Evolutionary conservation across 2,888 invertebrate species (phyloP), one percentile per base, ranked within the genome.

Genomic region (Hetaerina titia): DNA sequence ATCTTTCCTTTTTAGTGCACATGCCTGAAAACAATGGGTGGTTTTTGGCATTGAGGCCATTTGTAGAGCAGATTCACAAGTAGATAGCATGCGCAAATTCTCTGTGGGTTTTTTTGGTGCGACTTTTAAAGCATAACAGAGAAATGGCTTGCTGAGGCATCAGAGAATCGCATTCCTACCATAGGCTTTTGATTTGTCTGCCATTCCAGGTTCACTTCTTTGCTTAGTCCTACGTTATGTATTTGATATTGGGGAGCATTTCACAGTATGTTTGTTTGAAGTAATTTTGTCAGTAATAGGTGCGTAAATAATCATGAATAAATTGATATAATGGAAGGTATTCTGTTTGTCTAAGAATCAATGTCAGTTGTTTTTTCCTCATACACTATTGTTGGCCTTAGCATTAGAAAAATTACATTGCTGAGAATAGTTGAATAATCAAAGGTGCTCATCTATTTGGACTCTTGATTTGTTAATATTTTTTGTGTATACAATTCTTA

Each of bases 21-120:
- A 69, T 69, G 81, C 81, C 81, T 81, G 81, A 81, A 15, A n/a
- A 31, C 81, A 11, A 81, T 81, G 81, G 81, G 81, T 81, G 31
- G 81, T 81, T 69, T 45, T 69, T 81, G 81, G 11, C 81, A 25
- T 4, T 13, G 31, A 22, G 81, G 81, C 81, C 81, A 81, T 81
- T 81, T 31, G 81, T 81, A 81, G 81, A 81, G 13, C 81, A 81
- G 81, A 81, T 81, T 31, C 81, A 81, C 81, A 2, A 11, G 81
- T 81, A 81, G 81, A 74, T 25, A 81, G 81, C 81, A 81, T 81
- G 81, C 31, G 31, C 31, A 25, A 74, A 13, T n/a, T 81, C 81
- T 31, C 31, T 81, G n/a, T 81, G 81, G 81, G 81, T 31, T 81
- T 25, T 81, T 81, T 81, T 81, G 25, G 81, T 81, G 81, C 31